Conservation (phyloP, 1,140 invertebrate genomes). For the Fopius arisanus region DNA sequence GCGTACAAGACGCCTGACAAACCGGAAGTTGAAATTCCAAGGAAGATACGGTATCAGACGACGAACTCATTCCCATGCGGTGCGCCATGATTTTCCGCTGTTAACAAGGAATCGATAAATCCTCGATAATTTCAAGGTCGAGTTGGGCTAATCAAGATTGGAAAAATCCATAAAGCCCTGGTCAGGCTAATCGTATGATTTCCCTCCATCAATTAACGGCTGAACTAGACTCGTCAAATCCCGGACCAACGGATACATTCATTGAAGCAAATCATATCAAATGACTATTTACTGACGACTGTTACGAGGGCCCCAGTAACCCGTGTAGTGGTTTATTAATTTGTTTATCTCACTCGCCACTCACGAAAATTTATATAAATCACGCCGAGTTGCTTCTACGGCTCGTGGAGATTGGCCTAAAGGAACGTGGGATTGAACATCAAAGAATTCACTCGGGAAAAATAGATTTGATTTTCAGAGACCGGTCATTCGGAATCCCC, state of each 20-base stretch:
- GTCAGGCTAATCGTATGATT: neutral
- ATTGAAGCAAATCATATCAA: conserved; percentile 42
- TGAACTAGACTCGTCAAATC: conserved; percentile 19
- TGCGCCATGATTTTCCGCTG: neutral
- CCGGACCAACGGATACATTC: conserved; percentile 31
- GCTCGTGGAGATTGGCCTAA: neutral
- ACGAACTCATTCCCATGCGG: neutral
- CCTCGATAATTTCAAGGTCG: neutral
- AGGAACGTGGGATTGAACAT: neutral
- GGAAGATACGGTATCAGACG: neutral
- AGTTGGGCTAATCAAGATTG: neutral
- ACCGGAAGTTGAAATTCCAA: conserved; percentile 10
- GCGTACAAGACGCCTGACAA: conserved; percentile 12
- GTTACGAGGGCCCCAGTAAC: conserved; percentile 21
- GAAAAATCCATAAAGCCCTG: neutral
- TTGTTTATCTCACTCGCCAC: conserved; percentile 20
- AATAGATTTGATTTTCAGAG: too few relatives aligned
- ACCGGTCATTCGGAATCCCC: too few relatives aligned
- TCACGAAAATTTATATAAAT: neutral
- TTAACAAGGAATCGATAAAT: neutral
- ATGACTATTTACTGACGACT: conserved; percentile 45
- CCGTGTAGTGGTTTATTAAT: conserved; percentile 13
- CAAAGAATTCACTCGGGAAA: neutral
- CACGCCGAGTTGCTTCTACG: neutral
- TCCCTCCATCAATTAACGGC: conserved; percentile 10